Base-by-base conservation (phyloP, 2,888 invertebrate species). In the Diaphora mendica region DNA sequence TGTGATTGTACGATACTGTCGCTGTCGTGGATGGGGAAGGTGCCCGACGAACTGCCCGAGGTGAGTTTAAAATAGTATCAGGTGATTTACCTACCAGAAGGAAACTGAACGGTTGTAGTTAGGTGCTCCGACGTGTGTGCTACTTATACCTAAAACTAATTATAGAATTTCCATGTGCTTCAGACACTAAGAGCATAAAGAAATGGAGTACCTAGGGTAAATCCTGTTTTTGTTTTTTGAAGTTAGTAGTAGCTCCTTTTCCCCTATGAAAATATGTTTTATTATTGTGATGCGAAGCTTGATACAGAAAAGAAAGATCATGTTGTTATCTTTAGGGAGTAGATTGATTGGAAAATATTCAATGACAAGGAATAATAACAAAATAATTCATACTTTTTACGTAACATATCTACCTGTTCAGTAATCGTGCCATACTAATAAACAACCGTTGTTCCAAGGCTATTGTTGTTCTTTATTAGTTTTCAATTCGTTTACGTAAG, bases 1-100 rank as follows among this genome's bases (percentile, higher is more conserved):
- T 99, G 99, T 96, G 99, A 99, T 96, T 99, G 99, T 95, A 98
- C 98, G 87, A 98, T 99, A 91, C 96, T 99, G 88, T 98, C 99
- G 86, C 96, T 99, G 91, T 99, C 99, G 88, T 99, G 99, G 99
- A 99, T 99, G 99, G 99, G 99, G 83, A 99, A 99, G 96, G 99
- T 99, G 87, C 99, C 99, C 82, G 99, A 99, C 92, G 98, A 99
- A 91, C 96, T 99, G 87, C 99, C 99, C 64, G 99, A 99, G 97
- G 99, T 98, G 94, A 96, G 96, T 88, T 66, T 88, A 72, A 72
- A 74, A 26, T 30, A 62, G 30, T 66, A 76, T 78, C 76, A 78
- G 75, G 73, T 73, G 71, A 42, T 68, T 23, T 64, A 66, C 59
- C 33, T 72, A 71, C 75, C 72, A 64, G 70, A 69, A 71, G 70